These are phyloP conservation scores for Hozukius guyotensis DNA, from an alignment of 2,797 vertebrate species.

Conservation along the genomic window DNA sequence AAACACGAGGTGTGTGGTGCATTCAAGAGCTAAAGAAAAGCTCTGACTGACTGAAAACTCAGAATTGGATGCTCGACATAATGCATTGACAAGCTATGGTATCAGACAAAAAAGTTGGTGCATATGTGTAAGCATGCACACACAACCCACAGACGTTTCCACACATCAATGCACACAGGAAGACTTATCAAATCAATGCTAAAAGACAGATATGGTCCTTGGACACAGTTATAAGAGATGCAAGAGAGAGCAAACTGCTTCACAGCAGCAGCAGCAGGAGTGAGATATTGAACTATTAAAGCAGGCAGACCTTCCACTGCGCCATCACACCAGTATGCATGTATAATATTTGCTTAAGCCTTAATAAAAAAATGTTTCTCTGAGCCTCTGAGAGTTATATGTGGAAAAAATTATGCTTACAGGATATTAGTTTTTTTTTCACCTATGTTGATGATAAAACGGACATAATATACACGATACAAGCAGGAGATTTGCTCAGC, in stretches of 20 bases:
- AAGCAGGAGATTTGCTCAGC: not conserved
- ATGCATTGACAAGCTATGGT: not conserved
- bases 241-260: not conserved
- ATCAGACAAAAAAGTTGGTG: not conserved
- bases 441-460: not conserved
- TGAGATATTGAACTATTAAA: constrained; percentile 5
- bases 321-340: not conserved
- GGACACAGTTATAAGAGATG: not conserved
- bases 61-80: not conserved
- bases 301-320: not conserved
- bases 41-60: not conserved
- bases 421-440: not conserved
- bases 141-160: not conserved
- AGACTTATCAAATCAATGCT: not conserved
- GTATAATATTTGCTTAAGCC: not conserved
- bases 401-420: not conserved
- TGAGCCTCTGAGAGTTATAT: not conserved
- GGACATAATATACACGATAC: not conserved
- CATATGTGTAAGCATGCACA: not conserved
- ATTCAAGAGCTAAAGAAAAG: not conserved
- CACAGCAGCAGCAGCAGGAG: not conserved
- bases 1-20: not conserved
- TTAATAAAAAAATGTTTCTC: not conserved
- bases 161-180: not conserved
- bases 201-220: not conserved